Evolutionary conservation across 1,140 invertebrate genomes (phyloP), one percentile per base, ranked within the genome.

Genomic region (Paraescarpia echinospica): DNA sequence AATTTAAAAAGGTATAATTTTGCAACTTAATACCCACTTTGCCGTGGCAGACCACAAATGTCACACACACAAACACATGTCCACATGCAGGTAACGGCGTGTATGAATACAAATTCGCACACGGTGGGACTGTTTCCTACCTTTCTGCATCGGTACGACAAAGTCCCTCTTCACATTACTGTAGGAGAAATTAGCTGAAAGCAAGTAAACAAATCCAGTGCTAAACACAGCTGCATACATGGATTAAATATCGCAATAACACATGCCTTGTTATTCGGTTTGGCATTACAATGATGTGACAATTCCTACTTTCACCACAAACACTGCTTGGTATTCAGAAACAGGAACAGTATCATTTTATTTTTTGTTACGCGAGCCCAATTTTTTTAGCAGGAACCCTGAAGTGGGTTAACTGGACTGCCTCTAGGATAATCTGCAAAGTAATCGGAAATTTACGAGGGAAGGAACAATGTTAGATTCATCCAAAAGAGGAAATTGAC

Each of bases 131-230:
- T 77, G 59, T 31, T 92, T 93, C 59, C 22, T 93, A 95, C 95
- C 94, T 95, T 95, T 95, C 92, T 95, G 90, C 41, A 89, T 95
- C n/a, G 93, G 91, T 93, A 95, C 95, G 34, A 96, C 91, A 92
- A 95, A 96, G 89, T 94, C 93, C 92, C 95, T 95, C 89, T 94
- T 93, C 12, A 95, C 94, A 91, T 94, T 95, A 14, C 94, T 93
- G 93, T 95, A 96, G 48, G 95, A 95, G 93, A 96, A 96, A 93
- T 96, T 96, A 48, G 94, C 95, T 96, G 94, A 93, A 95, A 92
- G 48, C 94, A 93, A 34, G n/a, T 90, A 22, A 2, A 33, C 22
- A 22, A 22, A 12, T 77, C 59, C 9, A 77, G 27, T 31, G 18
- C 8, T 51, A 77, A 77, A 77, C 14, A 77, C 59, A 77, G 59